These are phyloP conservation scores for Hylaeus anthracinus DNA, from an alignment of 1,140 invertebrate species.

Conservation along the genomic window DNA sequence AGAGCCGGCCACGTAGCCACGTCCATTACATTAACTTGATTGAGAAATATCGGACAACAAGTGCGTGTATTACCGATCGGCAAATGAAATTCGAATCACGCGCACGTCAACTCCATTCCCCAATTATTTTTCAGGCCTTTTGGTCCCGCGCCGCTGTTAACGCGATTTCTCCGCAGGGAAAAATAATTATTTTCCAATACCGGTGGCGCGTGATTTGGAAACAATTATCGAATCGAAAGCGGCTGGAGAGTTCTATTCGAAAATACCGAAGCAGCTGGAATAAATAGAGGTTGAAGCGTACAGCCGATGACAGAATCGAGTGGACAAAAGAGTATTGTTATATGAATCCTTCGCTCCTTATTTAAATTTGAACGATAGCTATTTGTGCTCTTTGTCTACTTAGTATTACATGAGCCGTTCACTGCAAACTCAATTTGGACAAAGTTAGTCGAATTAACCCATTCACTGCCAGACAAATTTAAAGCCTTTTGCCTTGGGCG, in stretches of 20 bases:
- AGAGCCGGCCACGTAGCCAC: background rate
- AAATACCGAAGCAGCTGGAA: background rate
- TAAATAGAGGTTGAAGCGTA: background rate
- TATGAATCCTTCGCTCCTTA: no score
- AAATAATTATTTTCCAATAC: conserved; percentile 25
- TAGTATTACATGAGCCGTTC: no score
- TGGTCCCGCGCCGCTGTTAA: background rate
- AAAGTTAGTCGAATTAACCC: no score
- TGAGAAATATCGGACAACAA: conserved; percentile 33
- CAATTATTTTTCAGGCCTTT: conserved; percentile 18
- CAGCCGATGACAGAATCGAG: no score
- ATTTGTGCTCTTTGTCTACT: no score
- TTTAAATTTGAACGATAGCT: no score
- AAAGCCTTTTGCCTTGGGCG: no score
- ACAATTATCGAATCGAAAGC: conserved; percentile 8
- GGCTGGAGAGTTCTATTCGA: background rate
- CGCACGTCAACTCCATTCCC: background rate
- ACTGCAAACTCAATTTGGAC: no score
- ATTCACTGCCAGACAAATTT: no score
- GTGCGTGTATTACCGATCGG: conserved; percentile 18
- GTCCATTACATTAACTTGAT: conserved; percentile 25
- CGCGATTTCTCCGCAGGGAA: conserved; percentile 21
- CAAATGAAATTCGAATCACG: conserved; percentile 31
- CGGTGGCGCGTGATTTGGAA: conserved; percentile 23
- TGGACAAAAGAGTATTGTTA: no score